Base-by-base conservation (phyloP, 2,888 invertebrate genomes). In the Acronicta leporina region DNA sequence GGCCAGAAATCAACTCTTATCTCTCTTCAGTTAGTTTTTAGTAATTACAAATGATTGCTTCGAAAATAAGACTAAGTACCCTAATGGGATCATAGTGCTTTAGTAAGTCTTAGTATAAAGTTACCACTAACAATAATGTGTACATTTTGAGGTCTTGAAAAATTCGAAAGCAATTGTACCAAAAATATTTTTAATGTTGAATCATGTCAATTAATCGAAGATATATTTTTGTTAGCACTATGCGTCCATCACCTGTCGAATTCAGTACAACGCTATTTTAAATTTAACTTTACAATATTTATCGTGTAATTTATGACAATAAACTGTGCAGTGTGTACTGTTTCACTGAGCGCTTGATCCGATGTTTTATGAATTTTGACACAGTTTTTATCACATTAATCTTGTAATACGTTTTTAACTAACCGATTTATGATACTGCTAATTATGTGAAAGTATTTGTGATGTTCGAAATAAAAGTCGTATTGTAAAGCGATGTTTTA, bases 391-490 rank as follows among this genome's bases (percentile, higher is more conserved):
- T 79, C 72, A 71, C 67, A 60, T 73, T 73, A 69, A 57, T 67
- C 66, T 79, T 73, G 53, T 64, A 73, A 70, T 63, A 71, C 46
- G 66, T 77, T 81, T 75, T 83, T 79, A 80, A 81, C 78, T 83
- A 80, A 82, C 77, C 66, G 64, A 68, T 65, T 72, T 69, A 64
- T 67, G 65, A 67, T 81, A 78, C 75, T 78, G 70, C 80, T 83
- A 85, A 84, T 84, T 80, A 84, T 83, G 85, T 87, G 82, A 77
- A 87, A 81, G 81, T 88, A 87, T 87, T 90, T 90, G 88, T 90
- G 90, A 90, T 89, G 91, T 89, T 90, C 83, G 70, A 77, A 87
- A 87, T 88, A 90, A 77, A 91, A 89, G 76, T 83, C 83, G 74
- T 83, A 79, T 68, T 67, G 77, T 80, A 79, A 50, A 63, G 61